Evolutionary conservation across 2,797 vertebrate species (phyloP).

Genomic region (Oryzias sinensis): DNA sequence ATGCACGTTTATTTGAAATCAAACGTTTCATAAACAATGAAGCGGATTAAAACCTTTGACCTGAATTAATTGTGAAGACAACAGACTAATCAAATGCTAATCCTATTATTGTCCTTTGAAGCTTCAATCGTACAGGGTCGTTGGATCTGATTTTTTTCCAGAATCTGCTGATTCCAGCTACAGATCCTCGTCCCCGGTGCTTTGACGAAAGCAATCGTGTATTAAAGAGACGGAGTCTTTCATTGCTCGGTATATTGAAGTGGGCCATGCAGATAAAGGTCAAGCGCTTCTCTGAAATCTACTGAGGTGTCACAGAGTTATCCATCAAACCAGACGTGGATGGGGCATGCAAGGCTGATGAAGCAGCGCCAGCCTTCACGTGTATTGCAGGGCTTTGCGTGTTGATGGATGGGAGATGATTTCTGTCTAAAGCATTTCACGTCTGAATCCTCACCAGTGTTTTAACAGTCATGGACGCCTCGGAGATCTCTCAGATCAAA

Average conservation of each 20-base stretch:
- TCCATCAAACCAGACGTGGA: slow-evolving; percentile 62
- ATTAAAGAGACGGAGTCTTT: slow-evolving; percentile 56
- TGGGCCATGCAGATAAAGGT: slow-evolving; percentile 64
- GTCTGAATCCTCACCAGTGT: neutral
- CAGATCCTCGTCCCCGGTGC: slow-evolving; percentile 15
- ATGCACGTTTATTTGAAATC: slow-evolving; percentile 5
- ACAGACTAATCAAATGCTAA: slow-evolving; percentile 6
- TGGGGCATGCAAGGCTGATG: slow-evolving; percentile 55
- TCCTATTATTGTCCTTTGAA: slow-evolving; percentile 37
- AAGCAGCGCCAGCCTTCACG: slow-evolving; percentile 26
- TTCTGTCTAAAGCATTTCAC: slow-evolving; percentile 22
- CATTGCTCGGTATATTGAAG: slow-evolving; percentile 62
- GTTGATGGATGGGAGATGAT: slow-evolving; percentile 37
- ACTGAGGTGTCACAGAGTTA: slow-evolving; percentile 58
- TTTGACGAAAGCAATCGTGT: slow-evolving; percentile 51
- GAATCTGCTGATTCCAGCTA: slow-evolving; percentile 25
- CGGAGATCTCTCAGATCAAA: neutral
- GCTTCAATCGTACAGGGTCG: slow-evolving; percentile 34
- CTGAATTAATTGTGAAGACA: slow-evolving; percentile 23
- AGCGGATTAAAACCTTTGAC: slow-evolving; percentile 41
- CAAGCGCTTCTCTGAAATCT: slow-evolving; percentile 61
- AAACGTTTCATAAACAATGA: slow-evolving; percentile 24
- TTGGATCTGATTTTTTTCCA: slow-evolving; percentile 37
- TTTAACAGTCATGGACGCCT: neutral
- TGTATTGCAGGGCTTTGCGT: slow-evolving; percentile 16